Percentiles rank a stretch among this genome's conserved stretches.
These are phyloP conservation scores for Atrina japonica DNA, from an alignment of 2,888 invertebrate genomes.

Conservation along the genomic window DNA sequence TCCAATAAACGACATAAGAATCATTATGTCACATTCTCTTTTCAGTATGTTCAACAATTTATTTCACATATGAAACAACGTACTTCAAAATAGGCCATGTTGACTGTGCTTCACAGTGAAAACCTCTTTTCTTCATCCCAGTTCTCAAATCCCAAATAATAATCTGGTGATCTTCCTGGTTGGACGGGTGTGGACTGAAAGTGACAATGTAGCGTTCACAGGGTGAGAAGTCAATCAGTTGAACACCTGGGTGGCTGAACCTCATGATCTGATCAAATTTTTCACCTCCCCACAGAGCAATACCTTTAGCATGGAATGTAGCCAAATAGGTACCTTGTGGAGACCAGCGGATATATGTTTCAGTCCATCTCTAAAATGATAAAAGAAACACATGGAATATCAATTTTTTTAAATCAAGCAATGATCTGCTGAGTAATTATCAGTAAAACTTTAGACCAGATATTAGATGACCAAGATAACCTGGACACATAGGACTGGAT, in stretches of 20 bases:
- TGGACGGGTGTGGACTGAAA: conserved; percentile 89
- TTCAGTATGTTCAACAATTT: too few species aligned
- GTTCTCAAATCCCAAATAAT: conserved; percentile 99
- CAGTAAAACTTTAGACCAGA: too few species aligned
- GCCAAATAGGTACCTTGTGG: conserved; percentile 97
- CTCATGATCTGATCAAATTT: conserved; percentile 94
- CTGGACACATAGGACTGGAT: too few species aligned
- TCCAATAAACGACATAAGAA: too few species aligned
- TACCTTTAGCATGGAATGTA: conserved; percentile 97
- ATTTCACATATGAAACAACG: conserved; percentile 43
- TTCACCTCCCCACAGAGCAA: conserved; percentile 98
- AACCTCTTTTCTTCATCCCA: conserved; percentile 94
- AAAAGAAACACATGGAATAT: too few species aligned
- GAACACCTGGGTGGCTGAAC: conserved; percentile 92
- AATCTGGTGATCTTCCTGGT: conserved; percentile 86
- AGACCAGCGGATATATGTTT: conserved; percentile 98
- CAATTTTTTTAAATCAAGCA: too few species aligned
- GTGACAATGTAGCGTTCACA: conserved; percentile 96
- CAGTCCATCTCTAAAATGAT: conserved; percentile 91
- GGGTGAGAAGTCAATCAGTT: conserved; percentile 98
- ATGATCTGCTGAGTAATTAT: too few species aligned
- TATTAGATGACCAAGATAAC: too few species aligned
- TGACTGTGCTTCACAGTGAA: conserved; percentile 85
- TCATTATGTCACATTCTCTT: too few species aligned
- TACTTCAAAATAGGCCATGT: conserved; percentile 95